phyloP scores from a whole-genome alignment of 2,888 invertebrate species.

The Merodon equestris region DNA sequence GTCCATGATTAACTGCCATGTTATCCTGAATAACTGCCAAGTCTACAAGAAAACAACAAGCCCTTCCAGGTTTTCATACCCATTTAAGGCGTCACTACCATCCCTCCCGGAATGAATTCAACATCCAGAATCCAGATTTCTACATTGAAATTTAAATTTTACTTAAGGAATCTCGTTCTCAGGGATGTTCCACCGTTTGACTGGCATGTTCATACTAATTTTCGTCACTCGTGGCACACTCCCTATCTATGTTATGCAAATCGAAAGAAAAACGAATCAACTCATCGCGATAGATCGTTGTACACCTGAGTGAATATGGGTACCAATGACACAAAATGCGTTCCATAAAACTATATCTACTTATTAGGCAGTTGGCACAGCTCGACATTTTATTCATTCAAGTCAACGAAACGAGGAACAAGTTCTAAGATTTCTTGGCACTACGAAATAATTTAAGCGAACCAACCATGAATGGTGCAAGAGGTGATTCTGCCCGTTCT shows the following conservation, averaged over 20 bases:
- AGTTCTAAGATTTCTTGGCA: slow-evolving; percentile 56
- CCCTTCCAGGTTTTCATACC: neutral
- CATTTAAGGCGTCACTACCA: too few species aligned
- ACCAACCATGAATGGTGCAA: too few species aligned
- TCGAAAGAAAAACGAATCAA: slow-evolving; percentile 15
- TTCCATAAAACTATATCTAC: slow-evolving; percentile 11
- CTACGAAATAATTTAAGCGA: slow-evolving; percentile 40
- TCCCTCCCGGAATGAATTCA: too few species aligned
- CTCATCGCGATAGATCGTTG: too few species aligned
- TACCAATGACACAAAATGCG: too few species aligned
- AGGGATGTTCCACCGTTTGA: too few species aligned
- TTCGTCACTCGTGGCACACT: too few species aligned
- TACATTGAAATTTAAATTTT: too few species aligned
- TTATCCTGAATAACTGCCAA: slow-evolving; percentile 57
- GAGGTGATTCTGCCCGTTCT: slow-evolving; percentile 38
- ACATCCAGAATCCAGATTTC: too few species aligned
- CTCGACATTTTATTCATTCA: slow-evolving; percentile 9
- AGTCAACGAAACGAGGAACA: slow-evolving; percentile 11
- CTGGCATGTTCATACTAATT: too few species aligned
- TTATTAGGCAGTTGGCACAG: neutral
- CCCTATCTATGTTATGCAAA: slow-evolving; percentile 12
- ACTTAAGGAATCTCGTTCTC: too few species aligned
- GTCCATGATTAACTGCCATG: slow-evolving; percentile 49
- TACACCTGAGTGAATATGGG: too few species aligned
- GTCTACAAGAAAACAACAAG: slow-evolving; percentile 38